Evolutionary conservation across 2,888 invertebrate species (phyloP).

Genomic region (Aelia acuminata): DNA sequence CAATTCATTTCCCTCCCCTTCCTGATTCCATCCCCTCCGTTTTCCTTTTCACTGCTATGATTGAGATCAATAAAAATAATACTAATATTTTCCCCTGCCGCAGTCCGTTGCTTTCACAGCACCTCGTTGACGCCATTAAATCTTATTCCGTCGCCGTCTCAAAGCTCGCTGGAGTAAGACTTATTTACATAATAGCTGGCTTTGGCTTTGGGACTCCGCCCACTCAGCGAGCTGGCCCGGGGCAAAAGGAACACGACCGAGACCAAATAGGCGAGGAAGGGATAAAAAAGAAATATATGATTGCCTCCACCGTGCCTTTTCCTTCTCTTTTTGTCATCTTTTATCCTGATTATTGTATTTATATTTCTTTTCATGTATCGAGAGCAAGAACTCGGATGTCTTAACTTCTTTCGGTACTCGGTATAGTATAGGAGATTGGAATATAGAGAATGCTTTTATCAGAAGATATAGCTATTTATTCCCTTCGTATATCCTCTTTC

Average conservation of each 20-base stretch:
- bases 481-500: no score
- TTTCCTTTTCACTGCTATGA: not conserved
- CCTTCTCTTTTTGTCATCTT: not conserved
- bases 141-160: conserved; percentile 26
- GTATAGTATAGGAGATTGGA: no score
- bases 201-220: conserved; percentile 27
- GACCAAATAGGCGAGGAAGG: conserved; percentile 9
- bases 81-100: not conserved
- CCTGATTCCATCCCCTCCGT: not conserved
- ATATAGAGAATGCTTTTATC: no score
- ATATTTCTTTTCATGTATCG: not conserved
- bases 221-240: not conserved
- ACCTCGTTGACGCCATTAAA: conserved; percentile 15
- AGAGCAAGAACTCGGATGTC: not conserved
- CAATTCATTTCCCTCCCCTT: not conserved
- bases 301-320: not conserved
- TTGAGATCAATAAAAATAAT: conserved; percentile 1
- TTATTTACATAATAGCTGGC: conserved; percentile 38
- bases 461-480: no score
- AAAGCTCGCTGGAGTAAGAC: conserved; percentile 8
- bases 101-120: not conserved
- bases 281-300: not conserved
- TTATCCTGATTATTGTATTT: not conserved
- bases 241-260: not conserved
- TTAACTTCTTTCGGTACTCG: no score